These are phyloP conservation scores for Ochotona curzoniae DNA, from an alignment of 2,113 vertebrate genomes.

Conservation along the genomic window DNA sequence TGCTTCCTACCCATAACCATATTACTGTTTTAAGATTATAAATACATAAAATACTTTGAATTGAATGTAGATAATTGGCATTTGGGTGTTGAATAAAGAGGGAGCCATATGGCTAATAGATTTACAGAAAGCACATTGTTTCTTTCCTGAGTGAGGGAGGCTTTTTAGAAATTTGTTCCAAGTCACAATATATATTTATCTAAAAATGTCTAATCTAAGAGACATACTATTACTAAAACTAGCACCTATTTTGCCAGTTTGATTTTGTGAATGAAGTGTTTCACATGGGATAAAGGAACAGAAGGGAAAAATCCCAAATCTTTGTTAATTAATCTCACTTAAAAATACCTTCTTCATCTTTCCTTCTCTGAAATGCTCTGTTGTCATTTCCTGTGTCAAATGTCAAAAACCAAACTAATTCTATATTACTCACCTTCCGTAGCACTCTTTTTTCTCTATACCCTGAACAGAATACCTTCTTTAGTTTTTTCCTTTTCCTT, in stretches of 20 bases:
- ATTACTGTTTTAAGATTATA: background rate
- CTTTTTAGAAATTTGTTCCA: background rate
- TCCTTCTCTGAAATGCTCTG: background rate
- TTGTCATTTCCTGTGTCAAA: background rate
- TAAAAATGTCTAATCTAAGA: background rate
- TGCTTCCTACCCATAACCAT: background rate
- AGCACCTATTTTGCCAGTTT: background rate
- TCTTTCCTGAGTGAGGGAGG: background rate
- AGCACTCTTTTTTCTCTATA: background rate
- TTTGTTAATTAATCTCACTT: background rate
- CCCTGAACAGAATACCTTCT: background rate
- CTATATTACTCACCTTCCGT: background rate
- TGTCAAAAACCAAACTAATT: background rate
- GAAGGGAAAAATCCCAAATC: background rate
- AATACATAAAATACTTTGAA: background rate
- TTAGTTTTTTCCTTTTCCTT: background rate
- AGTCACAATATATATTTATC: background rate
- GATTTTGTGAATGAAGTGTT: slow-evolving; percentile 6
- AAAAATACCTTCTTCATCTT: no score
- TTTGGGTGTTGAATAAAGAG: background rate
- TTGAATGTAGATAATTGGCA: background rate
- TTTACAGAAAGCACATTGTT: background rate
- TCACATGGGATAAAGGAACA: background rate
- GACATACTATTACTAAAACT: background rate
- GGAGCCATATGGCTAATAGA: background rate